Conservation (phyloP, 2,113 vertebrate species). For the Vombatus ursinus region DNA sequence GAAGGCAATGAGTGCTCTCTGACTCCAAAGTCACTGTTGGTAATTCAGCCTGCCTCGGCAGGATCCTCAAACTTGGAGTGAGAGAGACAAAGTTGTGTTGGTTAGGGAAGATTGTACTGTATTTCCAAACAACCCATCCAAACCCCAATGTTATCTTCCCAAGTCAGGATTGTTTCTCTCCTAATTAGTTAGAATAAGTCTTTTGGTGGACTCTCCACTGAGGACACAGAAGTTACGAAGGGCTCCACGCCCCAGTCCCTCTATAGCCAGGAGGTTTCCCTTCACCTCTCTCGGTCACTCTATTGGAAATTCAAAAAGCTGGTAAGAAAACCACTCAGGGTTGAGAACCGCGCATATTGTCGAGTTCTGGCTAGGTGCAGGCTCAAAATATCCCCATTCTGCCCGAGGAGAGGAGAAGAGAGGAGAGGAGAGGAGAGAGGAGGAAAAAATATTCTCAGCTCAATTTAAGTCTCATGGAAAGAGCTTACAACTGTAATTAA, state of each 20-base stretch:
- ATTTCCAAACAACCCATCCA: not conserved
- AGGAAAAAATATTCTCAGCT: constrained; percentile 94
- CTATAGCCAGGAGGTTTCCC: constrained; percentile 40
- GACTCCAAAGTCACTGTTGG: not conserved
- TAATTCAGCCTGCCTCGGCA: not conserved
- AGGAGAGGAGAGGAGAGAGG: constrained; percentile 86
- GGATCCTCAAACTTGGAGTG: not conserved
- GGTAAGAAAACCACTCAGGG: not conserved
- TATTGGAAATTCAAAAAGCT: not conserved
- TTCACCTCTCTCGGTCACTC: not conserved
- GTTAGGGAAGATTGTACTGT: not conserved
- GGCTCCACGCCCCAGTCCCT: constrained; percentile 48
- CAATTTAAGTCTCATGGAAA: constrained; percentile 99
- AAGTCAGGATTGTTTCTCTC: not conserved
- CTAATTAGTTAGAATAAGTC: not conserved
- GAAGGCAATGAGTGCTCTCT: not conserved
- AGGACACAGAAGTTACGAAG: constrained; percentile 43
- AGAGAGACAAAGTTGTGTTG: not conserved
- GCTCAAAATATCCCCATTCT: constrained; percentile 56
- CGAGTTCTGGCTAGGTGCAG: constrained; percentile 37
- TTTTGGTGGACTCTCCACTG: not conserved
- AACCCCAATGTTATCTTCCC: not conserved
- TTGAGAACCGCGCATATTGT: not conserved
- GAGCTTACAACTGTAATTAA: constrained; percentile 99
- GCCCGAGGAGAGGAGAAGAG: constrained; percentile 88